Evolutionary conservation across 1,140 invertebrate species (phyloP), one percentile per base, ranked within the genome.

Genomic region (Tetramorium parvispinum): DNA sequence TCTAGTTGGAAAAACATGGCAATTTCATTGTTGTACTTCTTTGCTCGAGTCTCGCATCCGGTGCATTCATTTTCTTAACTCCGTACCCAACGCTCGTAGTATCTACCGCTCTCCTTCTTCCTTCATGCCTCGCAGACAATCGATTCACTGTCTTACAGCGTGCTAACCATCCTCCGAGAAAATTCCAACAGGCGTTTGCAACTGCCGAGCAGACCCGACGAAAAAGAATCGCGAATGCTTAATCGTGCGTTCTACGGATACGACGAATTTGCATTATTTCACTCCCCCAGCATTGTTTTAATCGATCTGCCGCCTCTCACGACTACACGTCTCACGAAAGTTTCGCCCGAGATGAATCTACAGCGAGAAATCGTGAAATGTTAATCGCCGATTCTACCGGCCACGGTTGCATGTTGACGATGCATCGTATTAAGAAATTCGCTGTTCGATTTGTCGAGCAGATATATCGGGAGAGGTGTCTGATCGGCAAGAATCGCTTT

Each of bases 131-230:
- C 89, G 89, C 89, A 94, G 92, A 92, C 92, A 94, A 95, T 95
- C 94, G 94, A 94, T 94, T 94, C 93, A 93, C 93, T 93, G 93
- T 93, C 93, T 95, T 95, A 94, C 93, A 93, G 94, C 93, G 86
- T 94, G 94, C 94, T 94, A 93, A 94, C 94, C 93, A 93, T 91
- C 91, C 91, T 91, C 91, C 86, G 87, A 90, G 91, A 92, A 92
- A 87, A 82, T 90, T 90, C 85, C 78, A 89, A 40, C 21, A 71
- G 79, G 43, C 85, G 79, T 75, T 79, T 43, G 87, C 87, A 83
- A 83, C 46, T 83, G 53, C 53, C 53, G 51, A 66, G 87, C 79
- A 79, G 88, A 88, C 53, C 65, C 71, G 76, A 89, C 68, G 88
- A 89, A 89, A 89, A 89, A 89, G 88, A 83, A 83, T 89, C 70